phyloP scores from a whole-genome alignment of 2,113 vertebrate species.

The Pao palembangensis region DNA sequence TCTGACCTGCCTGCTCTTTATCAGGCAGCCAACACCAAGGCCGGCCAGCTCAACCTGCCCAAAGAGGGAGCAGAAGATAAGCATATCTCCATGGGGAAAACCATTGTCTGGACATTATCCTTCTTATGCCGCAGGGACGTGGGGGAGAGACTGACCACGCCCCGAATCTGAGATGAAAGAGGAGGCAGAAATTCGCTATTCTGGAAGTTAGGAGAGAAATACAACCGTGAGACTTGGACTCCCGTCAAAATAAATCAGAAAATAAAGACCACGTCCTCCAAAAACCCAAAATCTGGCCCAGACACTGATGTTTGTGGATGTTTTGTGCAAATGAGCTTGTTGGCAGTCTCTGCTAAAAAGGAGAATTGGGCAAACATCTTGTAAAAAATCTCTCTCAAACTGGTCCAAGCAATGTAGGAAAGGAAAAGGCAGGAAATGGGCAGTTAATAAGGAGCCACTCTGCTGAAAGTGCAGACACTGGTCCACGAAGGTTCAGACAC shows the following conservation, averaged over 20 bases:
- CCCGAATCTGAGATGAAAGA: neutral
- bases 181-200: neutral
- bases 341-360: too few relatives aligned
- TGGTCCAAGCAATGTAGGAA: too few relatives aligned
- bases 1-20: conserved; percentile 23
- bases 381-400: too few relatives aligned
- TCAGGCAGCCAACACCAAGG: conserved; percentile 18
- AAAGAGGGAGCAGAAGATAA: conserved; percentile 20
- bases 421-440: too few relatives aligned
- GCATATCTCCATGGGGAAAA: conserved; percentile 5
- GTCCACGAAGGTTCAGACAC: too few relatives aligned
- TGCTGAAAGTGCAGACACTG: too few relatives aligned
- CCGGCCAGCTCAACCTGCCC: conserved; percentile 17
- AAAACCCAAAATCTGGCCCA: conserved; percentile 1
- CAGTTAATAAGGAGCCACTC: too few relatives aligned
- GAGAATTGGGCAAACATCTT: too few relatives aligned
- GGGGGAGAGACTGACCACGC: conserved; percentile 4
- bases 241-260: neutral
- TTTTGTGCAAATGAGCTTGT: too few relatives aligned
- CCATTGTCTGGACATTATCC: conserved; percentile 18
- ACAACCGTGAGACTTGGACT: neutral
- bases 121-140: neutral
- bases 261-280: neutral
- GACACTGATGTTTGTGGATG: too few relatives aligned
- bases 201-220: neutral